These are phyloP conservation scores for Xylota segnis DNA, from an alignment of 2,888 invertebrate genomes.

Conservation along the genomic window DNA sequence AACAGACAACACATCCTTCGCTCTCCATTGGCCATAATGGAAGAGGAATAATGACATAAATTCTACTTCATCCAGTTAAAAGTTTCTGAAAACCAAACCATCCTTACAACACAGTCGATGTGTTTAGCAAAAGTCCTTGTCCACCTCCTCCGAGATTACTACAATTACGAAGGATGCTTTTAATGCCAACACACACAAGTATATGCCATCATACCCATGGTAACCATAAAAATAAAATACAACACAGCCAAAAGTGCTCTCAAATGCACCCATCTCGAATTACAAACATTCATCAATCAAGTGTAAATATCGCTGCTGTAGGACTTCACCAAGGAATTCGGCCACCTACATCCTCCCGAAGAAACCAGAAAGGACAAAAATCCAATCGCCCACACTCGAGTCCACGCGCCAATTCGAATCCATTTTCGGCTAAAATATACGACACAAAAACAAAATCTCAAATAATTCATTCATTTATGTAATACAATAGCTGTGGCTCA, in stretches of 20 bases:
- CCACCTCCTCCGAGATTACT: slow-evolving; percentile 17
- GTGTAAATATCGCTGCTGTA: slow-evolving; percentile 42
- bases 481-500: slow-evolving; percentile 14
- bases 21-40: slow-evolving; percentile 18
- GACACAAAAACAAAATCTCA: slow-evolving; percentile 5
- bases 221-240: slow-evolving; percentile 44
- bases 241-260: slow-evolving; percentile 40
- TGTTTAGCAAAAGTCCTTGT: slow-evolving; percentile 35
- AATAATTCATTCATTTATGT: slow-evolving; percentile 47
- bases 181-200: slow-evolving; percentile 16
- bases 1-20: not conserved
- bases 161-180: slow-evolving; percentile 45
- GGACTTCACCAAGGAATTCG: slow-evolving; percentile 1
- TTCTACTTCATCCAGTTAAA: slow-evolving; percentile 71
- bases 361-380: not conserved
- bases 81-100: slow-evolving; percentile 39
- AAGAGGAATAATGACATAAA: slow-evolving; percentile 54
- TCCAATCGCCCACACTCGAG: slow-evolving; percentile 30
- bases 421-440: slow-evolving; percentile 8
- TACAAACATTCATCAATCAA: slow-evolving; percentile 71
- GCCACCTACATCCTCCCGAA: too few relatives aligned
- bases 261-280: slow-evolving; percentile 54
- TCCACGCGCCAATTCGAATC: not conserved
- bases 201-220: slow-evolving; percentile 11
- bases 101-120: slow-evolving; percentile 32